These are phyloP conservation scores for Pitta sordida DNA, from an alignment of 2,113 vertebrate genomes.

Conservation along the genomic window DNA sequence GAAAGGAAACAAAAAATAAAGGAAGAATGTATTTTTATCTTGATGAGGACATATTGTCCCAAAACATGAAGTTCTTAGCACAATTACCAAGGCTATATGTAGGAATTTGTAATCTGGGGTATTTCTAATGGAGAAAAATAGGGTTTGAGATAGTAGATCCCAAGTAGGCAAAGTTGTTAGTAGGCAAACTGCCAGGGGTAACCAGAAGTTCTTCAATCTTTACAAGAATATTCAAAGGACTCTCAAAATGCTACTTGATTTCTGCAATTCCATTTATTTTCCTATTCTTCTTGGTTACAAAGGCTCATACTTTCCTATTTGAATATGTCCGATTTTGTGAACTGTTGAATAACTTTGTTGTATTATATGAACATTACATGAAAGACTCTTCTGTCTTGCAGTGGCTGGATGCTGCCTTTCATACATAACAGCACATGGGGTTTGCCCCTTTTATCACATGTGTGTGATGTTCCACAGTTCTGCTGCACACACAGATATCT, in stretches of 20 bases:
- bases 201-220: background rate
- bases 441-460: background rate
- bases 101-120: background rate
- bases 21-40: background rate
- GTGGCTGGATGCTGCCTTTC: background rate
- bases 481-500: background rate
- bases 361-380: too few species aligned
- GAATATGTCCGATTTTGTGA: background rate
- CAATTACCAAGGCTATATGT: background rate
- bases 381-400: background rate
- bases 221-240: background rate
- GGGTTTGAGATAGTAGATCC: background rate
- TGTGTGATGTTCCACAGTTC: background rate
- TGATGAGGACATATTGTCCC: background rate
- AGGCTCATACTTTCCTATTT: background rate
- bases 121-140: background rate
- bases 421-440: rapidly evolving
- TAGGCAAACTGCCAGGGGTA: background rate
- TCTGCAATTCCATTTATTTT: background rate
- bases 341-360: background rate
- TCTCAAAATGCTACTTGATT: background rate
- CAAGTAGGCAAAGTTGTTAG: background rate
- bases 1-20: background rate
- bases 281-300: background rate
- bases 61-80: background rate